Conservation (phyloP, 2,888 invertebrate genomes). For the Chymomyza amoena region DNA sequence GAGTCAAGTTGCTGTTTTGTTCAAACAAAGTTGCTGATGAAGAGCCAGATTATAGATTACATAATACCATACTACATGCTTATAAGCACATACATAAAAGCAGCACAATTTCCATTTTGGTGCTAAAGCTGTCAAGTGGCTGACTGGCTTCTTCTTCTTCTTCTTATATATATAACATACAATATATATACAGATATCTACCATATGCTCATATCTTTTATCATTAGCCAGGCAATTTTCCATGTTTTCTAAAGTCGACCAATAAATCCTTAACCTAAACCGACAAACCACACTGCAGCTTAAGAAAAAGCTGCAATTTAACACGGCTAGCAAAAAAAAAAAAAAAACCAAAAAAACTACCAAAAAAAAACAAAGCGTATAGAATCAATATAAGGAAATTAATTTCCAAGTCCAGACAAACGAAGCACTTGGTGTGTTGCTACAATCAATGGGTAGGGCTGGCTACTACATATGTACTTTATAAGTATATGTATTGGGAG, state of each 20-base stretch:
- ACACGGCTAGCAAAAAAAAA: neutral
- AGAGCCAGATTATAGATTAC: neutral
- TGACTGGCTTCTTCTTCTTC: no score
- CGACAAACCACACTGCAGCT: constrained; percentile 4
- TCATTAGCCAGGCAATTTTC: constrained; percentile 43
- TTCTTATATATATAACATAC: neutral
- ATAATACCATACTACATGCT: neutral
- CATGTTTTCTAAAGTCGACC: constrained; percentile 14
- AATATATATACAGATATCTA: neutral
- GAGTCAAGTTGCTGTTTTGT: constrained; percentile 22
- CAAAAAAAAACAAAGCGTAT: neutral
- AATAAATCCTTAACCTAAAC: constrained; percentile 50
- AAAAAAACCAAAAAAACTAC: neutral
- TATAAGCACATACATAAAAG: neutral
- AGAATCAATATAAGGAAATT: constrained; percentile 73
- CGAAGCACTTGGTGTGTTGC: constrained; percentile 10
- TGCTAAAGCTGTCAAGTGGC: neutral
- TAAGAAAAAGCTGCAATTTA: neutral
- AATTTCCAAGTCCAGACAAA: constrained; percentile 51
- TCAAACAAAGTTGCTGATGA: constrained; percentile 13
- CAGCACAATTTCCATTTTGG: neutral
- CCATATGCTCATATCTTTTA: constrained; percentile 53
- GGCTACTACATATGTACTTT: neutral
- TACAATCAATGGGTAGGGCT: neutral
- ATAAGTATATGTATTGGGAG: no score